Evolutionary conservation across 2,888 invertebrate genomes (phyloP).

Genomic region (Hetaerina titia): DNA sequence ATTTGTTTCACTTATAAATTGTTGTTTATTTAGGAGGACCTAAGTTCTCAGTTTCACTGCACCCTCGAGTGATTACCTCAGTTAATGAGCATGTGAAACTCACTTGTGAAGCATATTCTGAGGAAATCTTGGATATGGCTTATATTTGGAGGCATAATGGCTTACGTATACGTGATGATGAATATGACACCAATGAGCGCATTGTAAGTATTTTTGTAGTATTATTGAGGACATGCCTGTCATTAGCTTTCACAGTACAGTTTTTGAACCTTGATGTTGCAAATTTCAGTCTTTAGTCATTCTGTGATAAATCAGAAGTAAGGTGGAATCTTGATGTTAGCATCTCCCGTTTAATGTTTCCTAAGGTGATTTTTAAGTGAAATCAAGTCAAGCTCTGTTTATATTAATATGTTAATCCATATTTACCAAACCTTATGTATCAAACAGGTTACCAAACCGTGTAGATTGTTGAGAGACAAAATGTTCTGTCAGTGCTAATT

Average conservation of each 20-base stretch:
- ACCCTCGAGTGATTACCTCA: slow-evolving; percentile 83
- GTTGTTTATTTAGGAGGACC: slow-evolving; percentile 82
- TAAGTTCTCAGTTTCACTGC: slow-evolving; percentile 84
- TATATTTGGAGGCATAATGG: slow-evolving; percentile 96
- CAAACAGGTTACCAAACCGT: too few relatives aligned
- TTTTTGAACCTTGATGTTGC: too few relatives aligned
- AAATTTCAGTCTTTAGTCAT: not conserved
- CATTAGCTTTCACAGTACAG: too few relatives aligned
- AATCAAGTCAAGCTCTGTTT: too few relatives aligned
- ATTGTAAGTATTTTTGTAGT: slow-evolving; percentile 76
- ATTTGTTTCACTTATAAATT: slow-evolving; percentile 38
- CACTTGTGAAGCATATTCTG: slow-evolving; percentile 91
- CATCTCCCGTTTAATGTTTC: not conserved
- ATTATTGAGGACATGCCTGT: not conserved
- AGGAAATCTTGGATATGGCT: slow-evolving; percentile 92
- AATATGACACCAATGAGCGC: slow-evolving; percentile 80
- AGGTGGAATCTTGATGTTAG: not conserved
- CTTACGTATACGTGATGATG: slow-evolving; percentile 85
- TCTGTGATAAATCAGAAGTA: not conserved
- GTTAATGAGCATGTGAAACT: slow-evolving; percentile 86
- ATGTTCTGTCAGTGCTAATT: too few relatives aligned
- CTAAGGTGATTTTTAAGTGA: not conserved
- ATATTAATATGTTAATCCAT: too few relatives aligned
- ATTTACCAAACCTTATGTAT: too few relatives aligned
- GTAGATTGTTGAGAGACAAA: too few relatives aligned